Evolutionary conservation across 2,113 vertebrate genomes (phyloP), one percentile per base, ranked within the genome.

Genomic region (Eptesicus fuscus): DNA sequence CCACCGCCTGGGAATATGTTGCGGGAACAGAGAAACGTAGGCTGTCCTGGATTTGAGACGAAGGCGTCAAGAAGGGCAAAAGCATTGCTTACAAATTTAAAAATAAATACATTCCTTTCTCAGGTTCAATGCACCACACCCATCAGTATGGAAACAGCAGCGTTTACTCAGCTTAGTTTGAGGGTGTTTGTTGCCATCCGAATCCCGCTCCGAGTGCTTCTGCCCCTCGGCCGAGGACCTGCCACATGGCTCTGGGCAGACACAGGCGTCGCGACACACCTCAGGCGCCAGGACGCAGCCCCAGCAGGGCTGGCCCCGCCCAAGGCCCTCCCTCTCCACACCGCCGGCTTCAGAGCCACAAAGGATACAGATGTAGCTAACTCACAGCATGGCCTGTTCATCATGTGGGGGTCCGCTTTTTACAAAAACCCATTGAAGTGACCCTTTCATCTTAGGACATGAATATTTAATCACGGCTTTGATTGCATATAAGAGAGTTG

Each of bases 391-490:
- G 70, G 69, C 40, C 47, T 23, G 13, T 42, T 90, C 22, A 23
- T 67, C 44, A 13, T 53, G 13, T 40, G 28, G 20, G 79, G 86
- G 37, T n/a, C 8, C n/a, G 35, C 76, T 94, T 83, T 35, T 95
- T 79, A 78, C 20, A 70, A 25, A 56, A 51, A 61, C 17, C 61
- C 35, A 42, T 49, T 42, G 65, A 23, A 40, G 25, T 10, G 37
- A 42, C 83, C 80, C 94, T 83, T 88, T 89, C 63, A 89, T 94
- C 92, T 95, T 53, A 22, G 25, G 76, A 35, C 65, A 80, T 96
- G 79, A 82, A 78, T 83, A 83, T 84, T 95, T 95, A 77, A 94
- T 95, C 56, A 11, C 18, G 12, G 61, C 74, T 95, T 67, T 77
- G 85, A 85, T 47, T 83, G 89, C 86, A 42, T 79, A 63, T 71